phyloP scores from a whole-genome alignment of 2,113 vertebrate genomes.

The Nesogale talazaci region DNA sequence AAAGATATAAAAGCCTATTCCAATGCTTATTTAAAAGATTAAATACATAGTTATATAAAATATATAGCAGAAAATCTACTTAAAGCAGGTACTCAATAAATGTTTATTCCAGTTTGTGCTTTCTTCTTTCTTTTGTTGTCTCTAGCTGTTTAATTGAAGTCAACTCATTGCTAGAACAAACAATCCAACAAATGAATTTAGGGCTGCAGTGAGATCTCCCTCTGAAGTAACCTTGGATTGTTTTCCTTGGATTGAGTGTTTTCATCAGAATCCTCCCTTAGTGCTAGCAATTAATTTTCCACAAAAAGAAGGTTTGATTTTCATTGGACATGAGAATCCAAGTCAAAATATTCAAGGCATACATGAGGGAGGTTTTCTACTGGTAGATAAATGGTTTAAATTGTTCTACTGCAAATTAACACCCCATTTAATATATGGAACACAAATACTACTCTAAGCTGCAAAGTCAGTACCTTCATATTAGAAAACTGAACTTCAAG shows the following conservation, averaged over 20 bases:
- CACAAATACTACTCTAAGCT: background rate
- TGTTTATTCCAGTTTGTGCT: background rate
- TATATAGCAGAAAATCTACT: background rate
- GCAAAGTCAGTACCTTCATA: background rate
- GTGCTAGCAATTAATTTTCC: background rate
- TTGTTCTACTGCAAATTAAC: background rate
- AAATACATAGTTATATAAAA: background rate
- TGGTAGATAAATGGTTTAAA: background rate
- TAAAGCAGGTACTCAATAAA: background rate
- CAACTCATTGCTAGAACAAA: background rate
- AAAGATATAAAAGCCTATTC: background rate
- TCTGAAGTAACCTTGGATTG: background rate
- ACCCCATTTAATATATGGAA: constrained; percentile 14
- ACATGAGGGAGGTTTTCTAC: background rate
- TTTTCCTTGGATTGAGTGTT: background rate
- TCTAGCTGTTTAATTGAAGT: background rate
- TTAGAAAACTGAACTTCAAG: background rate
- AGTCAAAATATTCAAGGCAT: background rate
- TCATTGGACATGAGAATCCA: background rate
- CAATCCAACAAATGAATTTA: background rate
- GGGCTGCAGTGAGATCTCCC: background rate
- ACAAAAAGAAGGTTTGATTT: constrained; percentile 20
- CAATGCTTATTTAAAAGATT: background rate
- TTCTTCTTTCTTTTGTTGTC: background rate
- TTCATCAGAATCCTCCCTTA: background rate